Conservation (phyloP, 1,140 invertebrate genomes). For the Calephelis virginiensis region DNA sequence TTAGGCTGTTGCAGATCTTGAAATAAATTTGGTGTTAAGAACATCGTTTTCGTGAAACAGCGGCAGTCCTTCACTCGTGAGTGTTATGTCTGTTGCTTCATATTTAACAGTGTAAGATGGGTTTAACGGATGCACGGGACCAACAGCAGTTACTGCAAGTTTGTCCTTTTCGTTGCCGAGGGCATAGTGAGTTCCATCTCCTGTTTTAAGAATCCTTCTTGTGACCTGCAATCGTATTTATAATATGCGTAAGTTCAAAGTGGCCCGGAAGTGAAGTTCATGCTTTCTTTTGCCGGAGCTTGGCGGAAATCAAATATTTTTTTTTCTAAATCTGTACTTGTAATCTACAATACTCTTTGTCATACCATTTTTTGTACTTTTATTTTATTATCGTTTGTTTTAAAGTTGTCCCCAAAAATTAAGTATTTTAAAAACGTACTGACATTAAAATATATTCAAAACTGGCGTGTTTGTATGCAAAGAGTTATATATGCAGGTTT, state of each 20-base stretch:
- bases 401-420: no score
- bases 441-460: no score
- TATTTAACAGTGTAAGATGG: constrained; percentile 51
- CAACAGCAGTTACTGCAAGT: constrained; percentile 42
- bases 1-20: constrained; percentile 26
- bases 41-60: constrained; percentile 56
- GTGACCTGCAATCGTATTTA: constrained; percentile 35
- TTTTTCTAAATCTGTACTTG: no score
- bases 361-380: no score
- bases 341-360: no score
- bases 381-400: no score
- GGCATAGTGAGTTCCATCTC: constrained; percentile 56
- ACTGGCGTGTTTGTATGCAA: no score
- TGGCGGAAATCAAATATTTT: not conserved
- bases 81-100: constrained; percentile 38
- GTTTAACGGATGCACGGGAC: constrained; percentile 58
- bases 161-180: constrained; percentile 52
- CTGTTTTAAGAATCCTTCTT: constrained; percentile 48
- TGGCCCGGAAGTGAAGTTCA: no score
- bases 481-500: no score
- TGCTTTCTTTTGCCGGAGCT: not conserved
- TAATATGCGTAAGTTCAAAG: no score
- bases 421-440: no score
- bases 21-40: constrained; percentile 28
- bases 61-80: constrained; percentile 54